Base-by-base conservation (phyloP, 1,140 invertebrate species). In the Drosophila watanabei region DNA sequence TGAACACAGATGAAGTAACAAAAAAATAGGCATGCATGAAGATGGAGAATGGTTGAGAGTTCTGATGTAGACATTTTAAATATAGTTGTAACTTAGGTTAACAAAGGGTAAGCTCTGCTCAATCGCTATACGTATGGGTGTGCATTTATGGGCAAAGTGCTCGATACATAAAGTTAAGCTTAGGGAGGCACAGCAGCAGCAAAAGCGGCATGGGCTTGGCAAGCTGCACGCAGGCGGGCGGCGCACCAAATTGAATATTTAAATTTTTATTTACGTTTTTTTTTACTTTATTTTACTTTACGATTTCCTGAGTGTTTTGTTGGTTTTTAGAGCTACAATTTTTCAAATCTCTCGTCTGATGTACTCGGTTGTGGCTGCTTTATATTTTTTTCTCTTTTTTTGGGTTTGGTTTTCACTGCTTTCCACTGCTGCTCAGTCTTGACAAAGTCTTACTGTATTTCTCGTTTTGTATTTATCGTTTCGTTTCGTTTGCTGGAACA, bases 361-460 rank as follows among this genome's bases (percentile, higher is more conserved):
- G 52, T 54, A 61, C 39, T 69, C 0, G 41, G 20, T 52, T 69
- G 18, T 43, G 57, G 60, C 48, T 57, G 37, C 13, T 68, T 37
- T 58, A 39, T 64, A 10, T 52, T 54, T 45, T 71, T 43, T 73
- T 60, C 33, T 71, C 39, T 56, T 68, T 41, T 64, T 43, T 78
- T 75, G 75, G 65, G 60, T 35, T 41, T 75, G 66, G n/a, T 41
- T 37, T 45, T 61, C 85, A 76, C 65, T 88, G 63, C 65, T 88
- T 78, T 71, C 65, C 75, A 78, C 84, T 83, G 80, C 84, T 89
- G 86, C 61, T 89, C 85, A 89, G 85, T 89, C 85, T 89, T 89
- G 85, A 76, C 85, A 90, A 85, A 89, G 86, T 89, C 85, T 89
- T 77, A 69, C 80, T 88, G 73, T 80, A 51, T 79, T 79, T 79